Evolutionary conservation across 2,797 vertebrate genomes (phyloP).

Genomic region (Monodelphis domestica): DNA sequence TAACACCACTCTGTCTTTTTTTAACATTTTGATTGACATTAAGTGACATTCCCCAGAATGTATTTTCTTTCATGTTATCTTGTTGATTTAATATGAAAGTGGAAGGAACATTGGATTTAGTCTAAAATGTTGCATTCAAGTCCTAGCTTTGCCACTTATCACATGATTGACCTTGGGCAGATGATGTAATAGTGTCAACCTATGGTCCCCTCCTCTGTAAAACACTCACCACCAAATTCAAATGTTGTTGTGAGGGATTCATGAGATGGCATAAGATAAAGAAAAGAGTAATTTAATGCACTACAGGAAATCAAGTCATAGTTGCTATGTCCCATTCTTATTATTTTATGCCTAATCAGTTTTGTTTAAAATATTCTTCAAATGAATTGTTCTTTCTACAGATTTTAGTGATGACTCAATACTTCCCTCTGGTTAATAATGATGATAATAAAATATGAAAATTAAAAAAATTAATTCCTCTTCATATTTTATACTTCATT

Average conservation of each 20-base stretch:
- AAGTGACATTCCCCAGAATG: neutral
- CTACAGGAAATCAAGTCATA: neutral
- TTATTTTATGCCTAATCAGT: neutral
- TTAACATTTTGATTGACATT: neutral
- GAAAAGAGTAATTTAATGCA: neutral
- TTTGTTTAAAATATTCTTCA: neutral
- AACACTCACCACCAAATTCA: neutral
- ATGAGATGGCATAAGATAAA: neutral
- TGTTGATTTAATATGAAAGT: neutral
- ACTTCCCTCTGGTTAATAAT: neutral
- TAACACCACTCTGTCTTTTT: neutral
- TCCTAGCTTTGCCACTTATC: neutral
- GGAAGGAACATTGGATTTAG: neutral
- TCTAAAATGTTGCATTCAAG: neutral
- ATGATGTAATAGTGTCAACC: neutral
- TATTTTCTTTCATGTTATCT: neutral
- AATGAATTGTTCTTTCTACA: neutral
- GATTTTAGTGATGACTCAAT: neutral
- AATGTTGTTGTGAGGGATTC: neutral
- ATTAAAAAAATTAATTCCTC: neutral
- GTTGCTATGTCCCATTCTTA: neutral
- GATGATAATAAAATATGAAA: slow-evolving; percentile 1
- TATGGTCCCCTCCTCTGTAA: neutral
- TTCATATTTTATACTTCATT: neutral
- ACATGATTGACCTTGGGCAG: neutral